Evolutionary conservation across 2,113 vertebrate species (phyloP), one percentile per base, ranked within the genome.

Genomic region (Phylloscopus whistleri): DNA sequence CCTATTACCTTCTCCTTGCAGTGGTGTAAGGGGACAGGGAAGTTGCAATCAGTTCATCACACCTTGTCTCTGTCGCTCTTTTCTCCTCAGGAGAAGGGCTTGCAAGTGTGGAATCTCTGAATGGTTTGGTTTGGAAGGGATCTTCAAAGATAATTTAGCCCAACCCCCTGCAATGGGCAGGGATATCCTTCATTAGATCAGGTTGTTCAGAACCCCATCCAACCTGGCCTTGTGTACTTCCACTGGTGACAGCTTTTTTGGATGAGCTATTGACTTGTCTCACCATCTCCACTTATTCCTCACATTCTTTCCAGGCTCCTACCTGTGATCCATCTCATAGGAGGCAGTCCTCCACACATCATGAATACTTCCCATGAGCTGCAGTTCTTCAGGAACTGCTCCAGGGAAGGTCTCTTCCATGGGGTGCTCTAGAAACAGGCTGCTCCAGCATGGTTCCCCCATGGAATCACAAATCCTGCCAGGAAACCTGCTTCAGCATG

Each of bases 91-190:
- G 24, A 53, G 43, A 30, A 87, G 28, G 41, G 20, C 26, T 73
- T 0, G 0, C n/a, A 60, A 75, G 11, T 16, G 39, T 0, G 0
- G 28, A 67, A 67, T 26, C 39, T n/a, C 16, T 21, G 39, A 41
- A 31, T 26, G 20, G 14, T 59, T 59, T 67, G 60, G 16, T 59
- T 53, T 48, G 13, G 24, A 75, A 60, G 24, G 16, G 24, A 30
- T 11, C 6, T 74, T 59, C 13, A n/a, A 41, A 35, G 62, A 48
- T n/a, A 16, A 37, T 30, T 37, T 46, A 67, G 23, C 7, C 52
- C 13, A 52, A 11, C 3, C 6, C n/a, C 7, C 5, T 59, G 4
- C 33, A 23, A 7, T 41, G 62, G 53, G 4, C 59, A 73, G 19
- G 53, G 11, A 26, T 51, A 17, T 46, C n/a, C 53, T 75, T 53